These are phyloP conservation scores for Lampris incognitus DNA, from an alignment of 2,113 vertebrate genomes.

Conservation along the genomic window DNA sequence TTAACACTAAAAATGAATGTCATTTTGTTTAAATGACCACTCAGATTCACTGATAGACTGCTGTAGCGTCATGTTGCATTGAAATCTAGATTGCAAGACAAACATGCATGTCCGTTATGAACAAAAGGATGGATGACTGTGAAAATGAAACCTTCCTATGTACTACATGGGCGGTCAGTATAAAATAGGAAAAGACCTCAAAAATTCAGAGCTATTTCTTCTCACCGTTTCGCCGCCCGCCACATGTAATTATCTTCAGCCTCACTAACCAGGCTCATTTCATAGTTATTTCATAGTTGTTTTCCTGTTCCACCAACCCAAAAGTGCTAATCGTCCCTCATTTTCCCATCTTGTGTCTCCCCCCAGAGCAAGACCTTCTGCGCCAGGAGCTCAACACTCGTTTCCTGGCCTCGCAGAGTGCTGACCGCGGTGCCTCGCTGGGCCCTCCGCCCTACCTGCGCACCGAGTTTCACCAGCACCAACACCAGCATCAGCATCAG, in stretches of 20 bases:
- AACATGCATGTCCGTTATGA: too few species aligned
- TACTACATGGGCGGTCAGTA: too few species aligned
- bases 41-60: too few species aligned
- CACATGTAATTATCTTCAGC: slow-evolving; percentile 36
- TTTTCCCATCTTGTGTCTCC: background rate
- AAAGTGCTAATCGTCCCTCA: background rate
- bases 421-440: slow-evolving; percentile 94
- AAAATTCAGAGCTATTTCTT: too few species aligned
- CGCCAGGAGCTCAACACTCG: slow-evolving; percentile 98
- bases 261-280: slow-evolving; percentile 45
- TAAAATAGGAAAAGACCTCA: too few species aligned
- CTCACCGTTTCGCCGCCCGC: too few species aligned
- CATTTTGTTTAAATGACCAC: too few species aligned
- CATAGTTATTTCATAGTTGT: slow-evolving; percentile 7
- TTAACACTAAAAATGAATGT: too few species aligned
- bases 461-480: slow-evolving; percentile 98
- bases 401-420: slow-evolving; percentile 96
- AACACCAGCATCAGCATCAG: slow-evolving; percentile 93
- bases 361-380: slow-evolving; percentile 95
- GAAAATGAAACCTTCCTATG: too few species aligned
- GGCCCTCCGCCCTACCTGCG: slow-evolving; percentile 97
- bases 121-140: too few species aligned
- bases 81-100: too few species aligned
- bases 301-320: background rate
- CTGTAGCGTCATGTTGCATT: too few species aligned